A percentile compares a stretch with the other conserved stretches of the same genome.
These are phyloP conservation scores for Chloromyia formosa DNA, from an alignment of 2,888 invertebrate genomes.

Conservation along the genomic window DNA sequence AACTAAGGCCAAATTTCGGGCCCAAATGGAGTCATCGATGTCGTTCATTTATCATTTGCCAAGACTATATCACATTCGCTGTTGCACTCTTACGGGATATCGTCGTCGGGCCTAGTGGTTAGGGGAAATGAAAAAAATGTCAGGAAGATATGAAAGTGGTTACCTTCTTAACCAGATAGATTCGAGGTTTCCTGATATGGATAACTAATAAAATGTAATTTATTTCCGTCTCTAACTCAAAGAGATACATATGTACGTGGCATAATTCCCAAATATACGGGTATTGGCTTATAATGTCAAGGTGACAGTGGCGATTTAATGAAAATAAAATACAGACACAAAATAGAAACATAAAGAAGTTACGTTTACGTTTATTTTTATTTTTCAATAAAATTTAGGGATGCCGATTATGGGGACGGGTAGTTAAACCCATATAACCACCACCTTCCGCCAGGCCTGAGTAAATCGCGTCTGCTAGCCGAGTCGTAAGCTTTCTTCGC, in stretches of 20 bases:
- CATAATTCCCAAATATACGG: not conserved
- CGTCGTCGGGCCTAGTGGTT: not conserved
- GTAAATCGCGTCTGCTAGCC: too few species aligned
- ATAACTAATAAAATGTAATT: constrained; percentile 39
- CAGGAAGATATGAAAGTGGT: constrained; percentile 23
- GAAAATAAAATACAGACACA: not conserved
- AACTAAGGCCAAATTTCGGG: constrained; percentile 43
- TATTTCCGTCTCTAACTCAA: constrained; percentile 17
- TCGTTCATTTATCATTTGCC: constrained; percentile 42
- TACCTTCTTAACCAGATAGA: constrained; percentile 3
- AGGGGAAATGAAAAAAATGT: not conserved
- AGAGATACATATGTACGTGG: constrained; percentile 4
- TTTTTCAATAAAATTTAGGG: too few species aligned
- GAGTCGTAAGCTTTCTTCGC: too few species aligned
- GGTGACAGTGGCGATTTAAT: constrained; percentile 12
- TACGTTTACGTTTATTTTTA: too few species aligned
- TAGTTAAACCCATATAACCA: too few species aligned
- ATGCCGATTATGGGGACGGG: too few species aligned
- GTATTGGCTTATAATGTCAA: constrained; percentile 26
- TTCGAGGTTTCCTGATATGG: constrained; percentile 17
- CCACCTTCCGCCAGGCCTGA: too few species aligned
- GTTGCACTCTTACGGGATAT: not conserved
- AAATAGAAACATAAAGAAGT: too few species aligned
- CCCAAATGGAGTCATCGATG: constrained; percentile 44
- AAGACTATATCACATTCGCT: constrained; percentile 15